Base-by-base conservation (phyloP, 2,113 vertebrate genomes). In the Grantiella picta region DNA sequence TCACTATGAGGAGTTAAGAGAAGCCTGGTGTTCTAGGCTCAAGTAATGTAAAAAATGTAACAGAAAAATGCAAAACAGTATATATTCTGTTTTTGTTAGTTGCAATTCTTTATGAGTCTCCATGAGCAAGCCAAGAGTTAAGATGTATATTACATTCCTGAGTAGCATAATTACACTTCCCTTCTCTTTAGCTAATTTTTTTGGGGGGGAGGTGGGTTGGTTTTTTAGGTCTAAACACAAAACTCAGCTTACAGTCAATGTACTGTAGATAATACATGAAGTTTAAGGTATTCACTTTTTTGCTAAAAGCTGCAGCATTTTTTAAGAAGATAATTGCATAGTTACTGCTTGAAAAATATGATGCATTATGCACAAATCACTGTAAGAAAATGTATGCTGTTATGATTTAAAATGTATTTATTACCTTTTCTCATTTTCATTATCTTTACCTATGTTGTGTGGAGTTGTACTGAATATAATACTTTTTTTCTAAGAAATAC, bases 301-400 rank as follows among this genome's bases (percentile, higher is more conserved):
- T 47, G 53, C 65, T 79, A 53, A 72, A 87, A 87, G 12, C 36
- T 65, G 21, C 21, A 52, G 8, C 24, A 57, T 49, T 91, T 94
- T 92, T 60, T 2, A 64, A 71, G 45, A 61, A 73, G 71, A 70
- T 38, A 59, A 1, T 88, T 85, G 11, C 28, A 27, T 38, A 31
- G 50, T 77, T 94, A 45, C 25, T 61, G 21, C 47, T 82, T 92
- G 49, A 85, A 87, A 69, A 94, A 65, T 40, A 23, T 7, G 8
- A 78, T 6, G 5, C 21, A 14, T 56, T 85, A 35, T 66, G 35
- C 36, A 68, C 9, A 50, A 36, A 66, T 50, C 44, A 42, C 21
- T 53, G 40, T 56, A 57, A 36, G 47, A 81, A 63, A 85, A 72
- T 65, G 33, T 80, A 77, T 82, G 50, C 27, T 85, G 28, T 72